phyloP scores from a whole-genome alignment of 2,888 invertebrate species.

The Campoplex nolae region DNA sequence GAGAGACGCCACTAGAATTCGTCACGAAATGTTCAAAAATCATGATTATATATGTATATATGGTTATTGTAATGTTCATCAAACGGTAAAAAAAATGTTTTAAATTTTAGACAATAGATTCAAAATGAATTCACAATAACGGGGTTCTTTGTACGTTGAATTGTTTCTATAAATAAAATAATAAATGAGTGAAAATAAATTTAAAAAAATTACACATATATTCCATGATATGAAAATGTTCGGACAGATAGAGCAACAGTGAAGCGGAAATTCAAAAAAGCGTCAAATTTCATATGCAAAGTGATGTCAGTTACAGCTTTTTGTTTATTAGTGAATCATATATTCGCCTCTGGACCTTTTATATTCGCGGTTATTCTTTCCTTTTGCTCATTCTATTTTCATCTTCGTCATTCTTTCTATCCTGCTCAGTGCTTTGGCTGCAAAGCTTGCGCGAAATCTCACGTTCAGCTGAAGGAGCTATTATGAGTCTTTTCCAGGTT shows the following conservation, averaged over 20 bases:
- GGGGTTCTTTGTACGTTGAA: too few species aligned
- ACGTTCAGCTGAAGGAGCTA: conserved; percentile 61
- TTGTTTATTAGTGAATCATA: conserved; percentile 8
- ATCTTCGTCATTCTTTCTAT: neutral
- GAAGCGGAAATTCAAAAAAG: neutral
- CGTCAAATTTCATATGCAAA: neutral
- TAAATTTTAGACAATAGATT: too few species aligned
- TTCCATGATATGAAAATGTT: neutral
- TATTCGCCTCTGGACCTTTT: neutral
- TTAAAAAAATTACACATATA: too few species aligned
- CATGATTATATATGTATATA: too few species aligned
- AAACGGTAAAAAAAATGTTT: too few species aligned
- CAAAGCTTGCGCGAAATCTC: conserved; percentile 28
- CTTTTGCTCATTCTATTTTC: neutral
- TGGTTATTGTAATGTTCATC: too few species aligned
- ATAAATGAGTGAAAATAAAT: too few species aligned
- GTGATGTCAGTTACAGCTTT: neutral
- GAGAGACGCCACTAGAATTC: too few species aligned
- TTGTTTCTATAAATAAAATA: too few species aligned
- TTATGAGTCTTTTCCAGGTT: conserved; percentile 68
- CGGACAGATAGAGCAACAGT: neutral
- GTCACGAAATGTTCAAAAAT: too few species aligned
- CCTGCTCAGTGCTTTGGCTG: neutral
- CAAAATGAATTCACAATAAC: too few species aligned
- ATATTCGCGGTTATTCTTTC: neutral